Percentiles rank a stretch among this genome's conserved stretches.
Conservation (phyloP, 2,797 vertebrate species). For the Sebastes oblongus region DNA sequence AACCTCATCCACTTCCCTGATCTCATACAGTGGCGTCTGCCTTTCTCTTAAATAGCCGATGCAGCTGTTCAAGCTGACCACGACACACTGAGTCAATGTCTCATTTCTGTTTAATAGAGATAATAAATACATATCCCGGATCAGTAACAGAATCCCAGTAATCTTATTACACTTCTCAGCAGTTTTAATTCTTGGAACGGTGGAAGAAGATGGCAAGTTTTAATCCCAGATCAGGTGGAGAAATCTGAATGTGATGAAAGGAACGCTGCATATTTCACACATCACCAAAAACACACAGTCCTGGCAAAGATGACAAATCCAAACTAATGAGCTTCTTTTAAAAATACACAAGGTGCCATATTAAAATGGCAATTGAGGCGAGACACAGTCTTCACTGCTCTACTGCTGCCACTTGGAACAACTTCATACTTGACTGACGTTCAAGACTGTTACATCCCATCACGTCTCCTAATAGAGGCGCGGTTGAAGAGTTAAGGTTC, state of each 20-base stretch:
- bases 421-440: not conserved
- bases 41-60: not conserved
- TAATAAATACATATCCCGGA: not conserved
- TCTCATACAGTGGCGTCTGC: not conserved
- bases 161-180: not conserved
- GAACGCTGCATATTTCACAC: not conserved
- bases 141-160: not conserved
- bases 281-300: not conserved
- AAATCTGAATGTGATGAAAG: not conserved
- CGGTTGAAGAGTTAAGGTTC: not conserved
- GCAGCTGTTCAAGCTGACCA: not conserved
- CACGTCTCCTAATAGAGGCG: not conserved
- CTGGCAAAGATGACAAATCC: not conserved
- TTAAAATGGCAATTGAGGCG: not conserved
- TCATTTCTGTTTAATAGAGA: not conserved
- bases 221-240: slow-evolving; percentile 11
- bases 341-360: not conserved
- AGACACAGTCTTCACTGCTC: not conserved
- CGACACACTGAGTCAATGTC: not conserved
- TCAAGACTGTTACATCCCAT: not conserved
- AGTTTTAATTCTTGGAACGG: slow-evolving; percentile 10
- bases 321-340: not conserved
- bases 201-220: not conserved
- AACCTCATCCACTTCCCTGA: not conserved
- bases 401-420: not conserved